Conservation (phyloP, 2,113 vertebrate genomes). For the Egretta garzetta region DNA sequence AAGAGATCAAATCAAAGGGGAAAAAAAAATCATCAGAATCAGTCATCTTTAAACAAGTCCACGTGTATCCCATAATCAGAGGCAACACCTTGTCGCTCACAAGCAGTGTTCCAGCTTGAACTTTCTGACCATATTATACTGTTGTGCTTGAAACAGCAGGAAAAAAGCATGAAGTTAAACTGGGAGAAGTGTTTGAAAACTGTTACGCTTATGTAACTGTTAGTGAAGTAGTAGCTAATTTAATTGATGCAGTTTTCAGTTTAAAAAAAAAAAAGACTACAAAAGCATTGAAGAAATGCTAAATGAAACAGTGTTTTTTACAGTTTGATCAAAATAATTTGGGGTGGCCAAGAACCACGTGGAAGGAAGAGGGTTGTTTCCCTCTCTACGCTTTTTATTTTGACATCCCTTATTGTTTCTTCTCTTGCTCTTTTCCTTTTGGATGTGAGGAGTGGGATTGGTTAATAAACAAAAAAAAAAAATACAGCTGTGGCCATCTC, state of each 20-base stretch:
- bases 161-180: not conserved
- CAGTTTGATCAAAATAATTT: not conserved
- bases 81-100: not conserved
- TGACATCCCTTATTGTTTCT: not conserved
- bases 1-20: not conserved
- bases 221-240: not conserved
- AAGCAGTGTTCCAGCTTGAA: not conserved
- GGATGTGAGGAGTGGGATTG: not conserved
- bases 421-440: not conserved
- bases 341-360: rapidly evolving
- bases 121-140: not conserved
- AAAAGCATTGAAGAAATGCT: not conserved
- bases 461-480: not conserved
- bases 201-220: not conserved
- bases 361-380: not conserved
- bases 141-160: not conserved
- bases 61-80: not conserved
- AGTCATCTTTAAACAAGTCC: not conserved
- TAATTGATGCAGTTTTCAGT: not conserved
- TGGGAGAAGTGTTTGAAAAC: not conserved
- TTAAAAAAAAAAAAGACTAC: not conserved
- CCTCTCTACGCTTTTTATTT: rapidly evolving
- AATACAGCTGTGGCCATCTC: rapidly evolving
- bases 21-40: not conserved
- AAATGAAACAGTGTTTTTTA: not conserved